Conservation (phyloP, 1,140 invertebrate species). For the Amyelois transitella region DNA sequence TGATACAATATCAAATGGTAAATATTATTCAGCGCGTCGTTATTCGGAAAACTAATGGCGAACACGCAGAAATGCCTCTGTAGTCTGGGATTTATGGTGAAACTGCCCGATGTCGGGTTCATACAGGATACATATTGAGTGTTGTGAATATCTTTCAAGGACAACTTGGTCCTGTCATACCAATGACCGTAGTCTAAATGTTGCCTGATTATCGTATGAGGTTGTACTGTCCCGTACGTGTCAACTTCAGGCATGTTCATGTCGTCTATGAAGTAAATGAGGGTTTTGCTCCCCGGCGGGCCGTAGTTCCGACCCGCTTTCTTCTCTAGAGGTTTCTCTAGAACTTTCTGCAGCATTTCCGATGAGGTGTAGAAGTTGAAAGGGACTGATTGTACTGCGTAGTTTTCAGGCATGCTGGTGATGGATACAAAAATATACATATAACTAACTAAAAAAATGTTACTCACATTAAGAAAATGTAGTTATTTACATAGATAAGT, state of each 20-base stretch:
- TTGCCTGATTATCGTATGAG: constrained; percentile 95
- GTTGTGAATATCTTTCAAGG: constrained; percentile 96
- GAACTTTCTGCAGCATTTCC: constrained; percentile 95
- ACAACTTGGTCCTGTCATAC: constrained; percentile 94
- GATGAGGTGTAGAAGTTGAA: constrained; percentile 98
- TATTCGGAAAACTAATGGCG: constrained; percentile 92
- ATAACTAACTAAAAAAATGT: constrained; percentile 7
- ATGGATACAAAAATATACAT: too few species aligned
- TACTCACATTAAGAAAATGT: constrained; percentile 1
- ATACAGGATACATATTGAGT: constrained; percentile 97
- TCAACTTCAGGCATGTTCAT: constrained; percentile 99
- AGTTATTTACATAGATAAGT: not conserved
- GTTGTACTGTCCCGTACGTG: constrained; percentile 94
- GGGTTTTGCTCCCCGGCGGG: constrained; percentile 93
- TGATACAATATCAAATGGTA: constrained; percentile 91
- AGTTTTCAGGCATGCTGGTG: constrained; percentile 87
- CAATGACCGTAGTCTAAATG: constrained; percentile 97
- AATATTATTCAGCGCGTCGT: constrained; percentile 90
- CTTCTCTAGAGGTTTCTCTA: constrained; percentile 97
- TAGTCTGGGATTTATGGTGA: constrained; percentile 95
- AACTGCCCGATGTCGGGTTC: constrained; percentile 98
- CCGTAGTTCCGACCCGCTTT: constrained; percentile 97
- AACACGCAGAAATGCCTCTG: constrained; percentile 97
- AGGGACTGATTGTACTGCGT: constrained; percentile 91
- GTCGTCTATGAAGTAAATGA: constrained; percentile 98